Percentiles rank a stretch among this genome's conserved stretches.
Conservation (phyloP, 2,113 vertebrate species). For the Callorhinus ursinus region DNA sequence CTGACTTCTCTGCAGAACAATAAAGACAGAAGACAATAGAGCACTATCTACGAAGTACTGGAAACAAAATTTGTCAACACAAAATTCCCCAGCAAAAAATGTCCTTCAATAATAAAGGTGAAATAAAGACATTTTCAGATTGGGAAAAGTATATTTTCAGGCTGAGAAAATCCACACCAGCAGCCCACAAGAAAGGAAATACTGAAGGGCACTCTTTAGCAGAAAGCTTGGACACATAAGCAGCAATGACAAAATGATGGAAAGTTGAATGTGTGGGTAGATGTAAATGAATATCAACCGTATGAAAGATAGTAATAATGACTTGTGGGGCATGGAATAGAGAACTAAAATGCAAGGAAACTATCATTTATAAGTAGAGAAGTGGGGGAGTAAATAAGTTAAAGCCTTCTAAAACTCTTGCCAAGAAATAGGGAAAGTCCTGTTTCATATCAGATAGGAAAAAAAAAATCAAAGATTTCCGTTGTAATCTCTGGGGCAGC, state of each 20-base stretch:
- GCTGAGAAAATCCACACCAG: background rate
- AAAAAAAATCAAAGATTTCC: background rate
- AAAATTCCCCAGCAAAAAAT: background rate
- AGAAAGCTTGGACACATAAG: background rate
- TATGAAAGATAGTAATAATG: background rate
- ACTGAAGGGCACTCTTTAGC: background rate
- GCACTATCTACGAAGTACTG: background rate
- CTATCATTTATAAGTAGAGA: background rate
- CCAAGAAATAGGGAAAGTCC: background rate
- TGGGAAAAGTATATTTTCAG: background rate
- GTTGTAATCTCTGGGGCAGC: background rate
- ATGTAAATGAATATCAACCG: background rate
- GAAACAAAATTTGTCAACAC: background rate
- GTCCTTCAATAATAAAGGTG: background rate
- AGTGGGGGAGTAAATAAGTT: background rate
- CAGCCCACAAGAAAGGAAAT: background rate
- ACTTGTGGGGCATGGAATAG: background rate
- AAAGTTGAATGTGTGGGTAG: accelerated
- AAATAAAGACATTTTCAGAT: background rate
- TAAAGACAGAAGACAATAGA: background rate
- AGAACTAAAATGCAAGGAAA: background rate
- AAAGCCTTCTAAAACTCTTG: background rate
- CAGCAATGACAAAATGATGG: background rate
- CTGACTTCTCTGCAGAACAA: background rate
- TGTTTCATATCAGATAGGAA: too few species aligned